These are phyloP conservation scores for Brachyrhaphis roseni DNA, from an alignment of 2,797 vertebrate genomes.

Conservation along the genomic window DNA sequence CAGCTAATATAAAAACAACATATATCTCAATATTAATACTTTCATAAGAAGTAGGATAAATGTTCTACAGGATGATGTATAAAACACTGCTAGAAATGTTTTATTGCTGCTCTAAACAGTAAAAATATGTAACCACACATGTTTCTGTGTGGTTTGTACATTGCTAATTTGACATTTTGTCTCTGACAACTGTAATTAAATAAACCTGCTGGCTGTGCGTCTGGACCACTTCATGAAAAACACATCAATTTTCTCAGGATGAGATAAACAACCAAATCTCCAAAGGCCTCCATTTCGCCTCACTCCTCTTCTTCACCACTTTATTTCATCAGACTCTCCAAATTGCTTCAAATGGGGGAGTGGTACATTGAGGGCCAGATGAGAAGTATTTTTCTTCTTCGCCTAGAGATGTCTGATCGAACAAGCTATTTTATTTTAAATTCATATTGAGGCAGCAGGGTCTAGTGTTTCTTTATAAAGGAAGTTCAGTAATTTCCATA, in stretches of 20 bases:
- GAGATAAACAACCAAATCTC: not conserved
- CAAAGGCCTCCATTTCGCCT: not conserved
- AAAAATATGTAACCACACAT: not conserved
- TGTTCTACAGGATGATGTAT: not conserved
- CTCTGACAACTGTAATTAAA: slow-evolving; percentile 7
- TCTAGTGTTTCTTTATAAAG: not conserved
- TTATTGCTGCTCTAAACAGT: not conserved
- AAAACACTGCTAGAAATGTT: not conserved
- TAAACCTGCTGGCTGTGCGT: not conserved
- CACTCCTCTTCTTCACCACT: slow-evolving; percentile 1
- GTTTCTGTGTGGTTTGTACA: not conserved
- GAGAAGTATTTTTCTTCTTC: not conserved
- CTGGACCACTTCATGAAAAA: not conserved
- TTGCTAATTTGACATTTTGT: slow-evolving; percentile 1
- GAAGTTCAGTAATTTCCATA: not conserved
- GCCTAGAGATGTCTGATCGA: not conserved
- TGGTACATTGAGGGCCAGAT: not conserved
- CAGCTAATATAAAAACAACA: not conserved
- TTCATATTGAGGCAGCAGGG: not conserved
- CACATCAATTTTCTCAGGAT: slow-evolving; percentile 4
- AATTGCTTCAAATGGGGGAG: slow-evolving; percentile 2
- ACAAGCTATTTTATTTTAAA: not conserved
- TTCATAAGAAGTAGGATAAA: not conserved
- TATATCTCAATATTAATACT: not conserved
- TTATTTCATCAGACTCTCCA: not conserved